These are phyloP conservation scores for Tinea semifulvella DNA, from an alignment of 2,888 invertebrate genomes.

Conservation along the genomic window DNA sequence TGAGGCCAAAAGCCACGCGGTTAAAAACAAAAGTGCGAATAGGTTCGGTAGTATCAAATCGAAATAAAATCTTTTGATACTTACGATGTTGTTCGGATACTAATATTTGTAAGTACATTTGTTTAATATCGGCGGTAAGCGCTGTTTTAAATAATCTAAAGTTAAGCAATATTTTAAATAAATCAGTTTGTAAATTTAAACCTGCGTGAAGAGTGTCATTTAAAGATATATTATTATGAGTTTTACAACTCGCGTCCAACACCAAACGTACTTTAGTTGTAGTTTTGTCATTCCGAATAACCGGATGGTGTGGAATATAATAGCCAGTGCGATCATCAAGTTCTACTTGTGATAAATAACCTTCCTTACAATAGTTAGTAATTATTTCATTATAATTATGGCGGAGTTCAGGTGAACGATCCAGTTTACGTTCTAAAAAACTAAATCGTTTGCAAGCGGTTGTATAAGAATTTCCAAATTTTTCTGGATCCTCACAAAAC, in stretches of 20 bases:
- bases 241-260: conserved; percentile 13
- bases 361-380: conserved; percentile 14
- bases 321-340: too few species aligned
- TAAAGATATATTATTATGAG: conserved; percentile 15
- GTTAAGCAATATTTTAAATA: conserved; percentile 6
- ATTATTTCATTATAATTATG: conserved; percentile 2
- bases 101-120: conserved; percentile 11
- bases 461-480: conserved; percentile 17
- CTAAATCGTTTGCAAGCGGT: conserved; percentile 15
- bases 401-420: not conserved
- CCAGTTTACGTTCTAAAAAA: conserved; percentile 17
- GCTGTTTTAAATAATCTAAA: conserved; percentile 11
- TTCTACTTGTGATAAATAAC: not conserved
- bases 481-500: conserved; percentile 15
- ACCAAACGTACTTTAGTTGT: conserved; percentile 13
- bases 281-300: conserved; percentile 4
- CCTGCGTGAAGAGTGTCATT: conserved; percentile 19
- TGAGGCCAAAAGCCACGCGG: conserved; percentile 19
- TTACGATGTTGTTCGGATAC: conserved; percentile 10
- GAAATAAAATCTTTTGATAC: conserved; percentile 18
- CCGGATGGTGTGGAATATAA: conserved; percentile 11
- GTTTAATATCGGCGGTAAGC: conserved; percentile 10
- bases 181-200: conserved; percentile 15
- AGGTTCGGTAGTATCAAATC: conserved; percentile 14
- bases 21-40: conserved; percentile 16